These are phyloP conservation scores for Telenomus remus DNA, from an alignment of 1,140 invertebrate genomes.

Conservation along the genomic window DNA sequence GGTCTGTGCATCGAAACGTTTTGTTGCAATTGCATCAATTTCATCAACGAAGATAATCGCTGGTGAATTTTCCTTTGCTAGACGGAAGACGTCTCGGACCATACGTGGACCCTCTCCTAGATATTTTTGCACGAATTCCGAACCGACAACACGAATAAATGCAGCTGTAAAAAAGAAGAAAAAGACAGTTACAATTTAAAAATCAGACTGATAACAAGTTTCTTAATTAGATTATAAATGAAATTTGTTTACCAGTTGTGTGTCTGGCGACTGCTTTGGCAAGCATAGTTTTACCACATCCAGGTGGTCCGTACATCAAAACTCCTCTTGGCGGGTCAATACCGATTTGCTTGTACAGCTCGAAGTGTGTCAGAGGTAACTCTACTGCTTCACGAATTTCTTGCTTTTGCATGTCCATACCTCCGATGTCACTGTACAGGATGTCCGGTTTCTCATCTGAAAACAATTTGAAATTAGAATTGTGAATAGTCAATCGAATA, in stretches of 20 bases:
- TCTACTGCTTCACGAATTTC: constrained; percentile 99
- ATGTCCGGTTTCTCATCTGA: constrained; percentile 99
- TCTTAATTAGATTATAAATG: no score
- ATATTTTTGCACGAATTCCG: constrained; percentile 99
- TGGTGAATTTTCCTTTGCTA: constrained; percentile 99
- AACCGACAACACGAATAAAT: constrained; percentile 98
- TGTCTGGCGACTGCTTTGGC: constrained; percentile 99
- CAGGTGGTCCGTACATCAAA: constrained; percentile 98
- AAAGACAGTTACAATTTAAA: not conserved
- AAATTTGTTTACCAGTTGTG: constrained; percentile 91
- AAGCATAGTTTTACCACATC: constrained; percentile 98
- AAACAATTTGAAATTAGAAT: no score
- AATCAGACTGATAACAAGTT: no score
- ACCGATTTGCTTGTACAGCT: constrained; percentile 99
- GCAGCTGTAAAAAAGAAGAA: constrained; percentile 81
- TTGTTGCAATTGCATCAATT: constrained; percentile 99
- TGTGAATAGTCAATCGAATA: no score
- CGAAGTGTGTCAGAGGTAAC: constrained; percentile 96
- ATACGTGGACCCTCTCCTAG: constrained; percentile 98
- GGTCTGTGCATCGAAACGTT: constrained; percentile 98
- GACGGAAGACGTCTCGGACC: constrained; percentile 98
- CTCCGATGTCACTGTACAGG: constrained; percentile 97
- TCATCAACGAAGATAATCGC: constrained; percentile 99
- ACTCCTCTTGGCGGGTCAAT: constrained; percentile 98
- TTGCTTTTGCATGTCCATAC: constrained; percentile 99